Percentiles rank a stretch among this genome's conserved stretches.
phyloP scores from a whole-genome alignment of 2,888 invertebrate genomes.

The Perithous albicinctus region DNA sequence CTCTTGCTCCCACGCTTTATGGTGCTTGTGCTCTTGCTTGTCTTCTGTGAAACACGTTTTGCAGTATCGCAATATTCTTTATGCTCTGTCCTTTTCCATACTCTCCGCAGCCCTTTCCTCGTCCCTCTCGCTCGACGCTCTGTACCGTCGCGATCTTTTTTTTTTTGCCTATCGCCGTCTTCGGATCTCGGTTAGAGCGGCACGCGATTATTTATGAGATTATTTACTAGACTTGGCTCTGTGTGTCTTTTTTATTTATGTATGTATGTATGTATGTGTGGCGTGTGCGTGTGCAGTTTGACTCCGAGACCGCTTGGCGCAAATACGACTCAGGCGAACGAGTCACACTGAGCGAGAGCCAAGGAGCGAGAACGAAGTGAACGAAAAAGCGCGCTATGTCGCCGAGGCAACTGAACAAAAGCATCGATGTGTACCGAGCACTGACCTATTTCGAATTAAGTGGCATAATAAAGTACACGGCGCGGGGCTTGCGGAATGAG shows the following conservation, averaged over 20 bases:
- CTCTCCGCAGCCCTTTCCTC: neutral
- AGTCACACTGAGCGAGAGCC: slow-evolving; percentile 6
- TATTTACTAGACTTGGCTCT: neutral
- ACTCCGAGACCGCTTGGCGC: slow-evolving; percentile 44
- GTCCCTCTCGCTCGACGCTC: neutral
- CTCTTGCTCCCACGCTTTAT: slow-evolving; percentile 20
- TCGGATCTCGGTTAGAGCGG: slow-evolving; percentile 12
- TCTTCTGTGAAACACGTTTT: slow-evolving; percentile 12
- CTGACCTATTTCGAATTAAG: slow-evolving; percentile 42
- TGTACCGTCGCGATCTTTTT: slow-evolving; percentile 1
- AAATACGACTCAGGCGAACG: neutral
- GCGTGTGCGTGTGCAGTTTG: neutral
- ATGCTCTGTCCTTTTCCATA: too few species aligned
- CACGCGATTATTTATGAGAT: slow-evolving; percentile 42
- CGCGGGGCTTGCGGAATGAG: slow-evolving; percentile 10
- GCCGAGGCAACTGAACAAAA: slow-evolving; percentile 27
- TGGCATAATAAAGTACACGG: slow-evolving; percentile 32
- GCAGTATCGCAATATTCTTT: slow-evolving; percentile 8
- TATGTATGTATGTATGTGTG: neutral
- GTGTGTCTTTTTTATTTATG: too few species aligned
- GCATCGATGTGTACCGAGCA: slow-evolving; percentile 38
- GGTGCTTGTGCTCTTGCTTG: neutral
- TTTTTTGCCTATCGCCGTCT: slow-evolving; percentile 1
- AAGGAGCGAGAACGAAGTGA: neutral
- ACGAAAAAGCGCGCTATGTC: slow-evolving; percentile 12